Conservation (phyloP, 2,888 invertebrate species). For the Lochmaea capreae region DNA sequence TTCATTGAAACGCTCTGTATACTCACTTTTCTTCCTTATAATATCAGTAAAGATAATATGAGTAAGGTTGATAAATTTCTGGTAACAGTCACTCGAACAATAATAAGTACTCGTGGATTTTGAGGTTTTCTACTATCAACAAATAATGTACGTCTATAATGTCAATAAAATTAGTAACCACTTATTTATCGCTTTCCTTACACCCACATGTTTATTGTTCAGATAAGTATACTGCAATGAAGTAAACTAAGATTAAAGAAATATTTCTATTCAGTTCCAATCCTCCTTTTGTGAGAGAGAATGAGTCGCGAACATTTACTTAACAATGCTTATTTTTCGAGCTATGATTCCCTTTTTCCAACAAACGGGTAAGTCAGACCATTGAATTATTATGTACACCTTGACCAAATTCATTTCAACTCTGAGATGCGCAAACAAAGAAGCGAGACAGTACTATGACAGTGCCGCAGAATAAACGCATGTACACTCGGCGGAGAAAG, state of each 20-base stretch:
- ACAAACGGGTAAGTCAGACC: not conserved
- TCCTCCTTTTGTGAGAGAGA: not conserved
- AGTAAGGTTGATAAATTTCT: not conserved
- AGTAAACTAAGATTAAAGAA: not conserved
- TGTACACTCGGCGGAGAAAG: no score
- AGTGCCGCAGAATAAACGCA: no score
- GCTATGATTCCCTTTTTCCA: not conserved
- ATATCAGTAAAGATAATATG: no score
- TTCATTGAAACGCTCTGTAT: no score
- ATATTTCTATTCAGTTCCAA: not conserved
- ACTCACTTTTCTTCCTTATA: no score
- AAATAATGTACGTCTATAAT: not conserved
- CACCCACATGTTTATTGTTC: slow-evolving; percentile 1
- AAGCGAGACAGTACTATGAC: no score
- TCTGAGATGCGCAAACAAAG: no score
- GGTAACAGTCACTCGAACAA: no score
- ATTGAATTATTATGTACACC: not conserved
- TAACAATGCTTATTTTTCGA: not conserved
- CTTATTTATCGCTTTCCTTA: not conserved
- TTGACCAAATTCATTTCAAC: no score
- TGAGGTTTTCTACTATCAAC: not conserved
- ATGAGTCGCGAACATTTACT: not conserved
- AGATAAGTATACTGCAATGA: not conserved
- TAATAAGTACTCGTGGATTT: not conserved
- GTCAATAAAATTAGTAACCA: not conserved